Percentiles rank a stretch among this genome's conserved stretches.
These are phyloP conservation scores for Neelides sp. DNA, from an alignment of 1,140 invertebrate genomes.

Conservation along the genomic window DNA sequence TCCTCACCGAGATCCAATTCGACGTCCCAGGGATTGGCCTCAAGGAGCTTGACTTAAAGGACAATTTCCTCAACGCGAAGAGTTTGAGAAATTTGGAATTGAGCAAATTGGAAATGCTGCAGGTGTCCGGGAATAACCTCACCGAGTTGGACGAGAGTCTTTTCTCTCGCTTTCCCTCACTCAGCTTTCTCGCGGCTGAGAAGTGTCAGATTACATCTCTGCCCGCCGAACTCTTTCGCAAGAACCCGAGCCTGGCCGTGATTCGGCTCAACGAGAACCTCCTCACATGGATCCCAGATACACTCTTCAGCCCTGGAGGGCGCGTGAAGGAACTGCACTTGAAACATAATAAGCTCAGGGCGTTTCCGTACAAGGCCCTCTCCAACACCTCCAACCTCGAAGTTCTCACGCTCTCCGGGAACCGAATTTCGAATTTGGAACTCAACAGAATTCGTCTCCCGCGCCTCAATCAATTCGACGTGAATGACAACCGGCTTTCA, in stretches of 20 bases:
- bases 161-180: conserved; percentile 56
- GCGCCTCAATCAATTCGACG: conserved; percentile 57
- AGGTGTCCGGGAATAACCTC: conserved; percentile 63
- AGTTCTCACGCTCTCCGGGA: conserved; percentile 47
- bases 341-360: conserved; percentile 54
- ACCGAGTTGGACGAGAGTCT: conserved; percentile 50
- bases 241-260: conserved; percentile 33
- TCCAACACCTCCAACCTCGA: conserved; percentile 58
- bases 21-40: conserved; percentile 39
- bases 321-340: conserved; percentile 57
- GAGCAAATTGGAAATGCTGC: conserved; percentile 54
- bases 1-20: conserved; percentile 21
- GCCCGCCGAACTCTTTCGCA: conserved; percentile 49
- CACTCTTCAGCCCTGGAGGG: conserved; percentile 40
- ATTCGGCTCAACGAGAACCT: conserved; percentile 34
- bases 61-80: conserved; percentile 49
- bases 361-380: conserved; percentile 62
- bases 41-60: conserved; percentile 53
- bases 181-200: conserved; percentile 57
- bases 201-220: conserved; percentile 51
- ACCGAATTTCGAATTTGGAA: conserved; percentile 57
- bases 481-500: conserved; percentile 60
- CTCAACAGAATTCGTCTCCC: conserved; percentile 58
- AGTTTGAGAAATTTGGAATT: conserved; percentile 48
- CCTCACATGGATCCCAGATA: conserved; percentile 29